These are phyloP conservation scores for Lepidurus couesii DNA, from an alignment of 1,140 invertebrate species.

Conservation along the genomic window DNA sequence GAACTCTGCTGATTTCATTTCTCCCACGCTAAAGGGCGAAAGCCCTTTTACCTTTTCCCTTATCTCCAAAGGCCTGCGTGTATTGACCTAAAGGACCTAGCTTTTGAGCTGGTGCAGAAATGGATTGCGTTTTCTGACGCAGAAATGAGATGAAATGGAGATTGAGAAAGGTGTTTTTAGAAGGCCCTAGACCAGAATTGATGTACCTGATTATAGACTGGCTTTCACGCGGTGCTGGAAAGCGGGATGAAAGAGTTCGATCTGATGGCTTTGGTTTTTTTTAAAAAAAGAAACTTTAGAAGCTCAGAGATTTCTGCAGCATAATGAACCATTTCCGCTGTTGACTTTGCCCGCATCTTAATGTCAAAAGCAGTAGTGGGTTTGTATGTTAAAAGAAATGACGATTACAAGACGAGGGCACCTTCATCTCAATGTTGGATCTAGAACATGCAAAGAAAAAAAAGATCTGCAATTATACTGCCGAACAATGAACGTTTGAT, in stretches of 20 bases:
- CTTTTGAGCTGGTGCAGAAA: too few relatives aligned
- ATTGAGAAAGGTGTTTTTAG: too few relatives aligned
- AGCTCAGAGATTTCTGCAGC: conserved; percentile 26
- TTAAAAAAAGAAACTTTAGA: conserved; percentile 10
- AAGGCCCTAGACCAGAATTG: too few relatives aligned
- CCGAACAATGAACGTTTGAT: background rate
- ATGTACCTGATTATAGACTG: too few relatives aligned
- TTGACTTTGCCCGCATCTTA: background rate
- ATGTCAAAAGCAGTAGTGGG: background rate
- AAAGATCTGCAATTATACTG: background rate
- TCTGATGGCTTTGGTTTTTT: background rate
- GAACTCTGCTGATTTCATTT: background rate
- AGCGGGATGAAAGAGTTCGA: conserved; percentile 2
- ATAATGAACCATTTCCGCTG: conserved; percentile 5
- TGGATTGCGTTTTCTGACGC: too few relatives aligned
- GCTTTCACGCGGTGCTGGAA: too few relatives aligned
- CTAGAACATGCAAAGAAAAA: background rate
- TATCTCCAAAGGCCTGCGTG: too few relatives aligned
- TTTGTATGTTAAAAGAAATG: background rate
- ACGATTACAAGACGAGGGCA: background rate
- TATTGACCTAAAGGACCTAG: too few relatives aligned
- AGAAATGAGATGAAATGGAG: too few relatives aligned
- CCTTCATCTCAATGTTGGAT: background rate
- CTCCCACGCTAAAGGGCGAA: background rate
- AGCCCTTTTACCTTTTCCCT: too few relatives aligned